phyloP scores from a whole-genome alignment of 2,888 invertebrate genomes.

The Acrobasis suavella region DNA sequence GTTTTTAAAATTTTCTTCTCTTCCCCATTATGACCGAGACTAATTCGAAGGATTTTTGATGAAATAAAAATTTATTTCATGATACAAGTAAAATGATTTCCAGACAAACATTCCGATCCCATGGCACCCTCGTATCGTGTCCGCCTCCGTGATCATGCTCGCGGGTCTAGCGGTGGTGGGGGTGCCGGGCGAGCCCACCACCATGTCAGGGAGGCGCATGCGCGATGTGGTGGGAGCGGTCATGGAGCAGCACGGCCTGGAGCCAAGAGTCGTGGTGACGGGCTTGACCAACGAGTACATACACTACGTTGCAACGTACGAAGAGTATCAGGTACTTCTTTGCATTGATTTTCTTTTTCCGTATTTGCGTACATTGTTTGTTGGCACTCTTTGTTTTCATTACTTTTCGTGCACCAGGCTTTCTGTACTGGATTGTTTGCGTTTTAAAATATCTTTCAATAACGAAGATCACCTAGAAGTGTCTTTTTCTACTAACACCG shows the following conservation, averaged over 20 bases:
- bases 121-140: constrained; percentile 90
- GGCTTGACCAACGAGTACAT: constrained; percentile 92
- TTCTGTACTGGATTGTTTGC: too few relatives aligned
- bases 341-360: too few relatives aligned
- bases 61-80: too few relatives aligned
- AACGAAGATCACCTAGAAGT: too few relatives aligned
- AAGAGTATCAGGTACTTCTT: constrained; percentile 85
- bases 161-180: constrained; percentile 87
- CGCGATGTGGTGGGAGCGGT: constrained; percentile 66
- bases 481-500: too few relatives aligned
- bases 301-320: constrained; percentile 90
- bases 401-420: too few relatives aligned
- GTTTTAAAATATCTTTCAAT: too few relatives aligned
- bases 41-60: too few relatives aligned
- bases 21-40: too few relatives aligned
- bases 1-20: too few relatives aligned
- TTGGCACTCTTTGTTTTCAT: too few relatives aligned
- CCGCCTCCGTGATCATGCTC: constrained; percentile 86
- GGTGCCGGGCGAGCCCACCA: constrained; percentile 93
- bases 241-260: constrained; percentile 59
- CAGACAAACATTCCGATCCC: constrained; percentile 84
- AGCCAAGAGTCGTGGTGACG: constrained; percentile 84
- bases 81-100: background rate
- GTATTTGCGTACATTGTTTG: too few relatives aligned
- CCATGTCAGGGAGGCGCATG: constrained; percentile 91